A percentile compares a stretch with the other conserved stretches of the same genome.
Conservation (phyloP, 2,113 vertebrate species). For the Labeo catla region DNA sequence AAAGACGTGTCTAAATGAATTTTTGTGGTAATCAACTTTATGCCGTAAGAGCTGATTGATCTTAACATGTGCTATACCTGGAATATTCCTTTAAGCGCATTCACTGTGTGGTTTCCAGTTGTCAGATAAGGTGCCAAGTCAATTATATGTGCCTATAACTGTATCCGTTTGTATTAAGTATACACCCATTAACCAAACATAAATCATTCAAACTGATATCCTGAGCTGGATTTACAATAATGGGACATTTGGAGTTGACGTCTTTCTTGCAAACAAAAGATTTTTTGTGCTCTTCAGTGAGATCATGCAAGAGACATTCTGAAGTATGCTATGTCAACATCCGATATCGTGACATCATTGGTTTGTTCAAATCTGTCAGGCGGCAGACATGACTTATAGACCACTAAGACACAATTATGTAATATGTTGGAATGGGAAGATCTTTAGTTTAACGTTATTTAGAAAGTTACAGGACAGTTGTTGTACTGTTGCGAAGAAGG, state of each 20-base stretch:
- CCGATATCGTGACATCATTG: constrained; percentile 34
- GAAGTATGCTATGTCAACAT: constrained; percentile 31
- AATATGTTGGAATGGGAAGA: background rate
- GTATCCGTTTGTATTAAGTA: background rate
- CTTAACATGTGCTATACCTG: background rate
- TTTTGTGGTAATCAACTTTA: background rate
- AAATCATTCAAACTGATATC: constrained; percentile 32
- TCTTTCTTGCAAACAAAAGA: constrained; percentile 2
- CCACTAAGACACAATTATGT: constrained; percentile 8
- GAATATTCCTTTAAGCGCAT: background rate
- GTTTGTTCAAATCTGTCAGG: constrained; percentile 14
- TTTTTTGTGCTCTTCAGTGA: background rate
- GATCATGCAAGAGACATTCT: constrained; percentile 2
- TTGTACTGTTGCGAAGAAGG: background rate
- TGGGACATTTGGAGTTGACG: background rate
- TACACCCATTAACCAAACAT: constrained; percentile 31
- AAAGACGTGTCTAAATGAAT: background rate
- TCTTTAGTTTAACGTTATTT: background rate
- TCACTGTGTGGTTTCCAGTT: background rate
- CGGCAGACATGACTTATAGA: constrained; percentile 15
- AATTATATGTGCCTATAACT: background rate
- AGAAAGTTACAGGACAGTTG: background rate
- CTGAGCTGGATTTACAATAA: background rate
- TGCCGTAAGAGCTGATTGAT: background rate
- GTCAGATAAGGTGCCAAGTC: background rate